Evolutionary conservation across 2,797 vertebrate species (phyloP).

Genomic region (Oryzias dopingdopingensis): DNA sequence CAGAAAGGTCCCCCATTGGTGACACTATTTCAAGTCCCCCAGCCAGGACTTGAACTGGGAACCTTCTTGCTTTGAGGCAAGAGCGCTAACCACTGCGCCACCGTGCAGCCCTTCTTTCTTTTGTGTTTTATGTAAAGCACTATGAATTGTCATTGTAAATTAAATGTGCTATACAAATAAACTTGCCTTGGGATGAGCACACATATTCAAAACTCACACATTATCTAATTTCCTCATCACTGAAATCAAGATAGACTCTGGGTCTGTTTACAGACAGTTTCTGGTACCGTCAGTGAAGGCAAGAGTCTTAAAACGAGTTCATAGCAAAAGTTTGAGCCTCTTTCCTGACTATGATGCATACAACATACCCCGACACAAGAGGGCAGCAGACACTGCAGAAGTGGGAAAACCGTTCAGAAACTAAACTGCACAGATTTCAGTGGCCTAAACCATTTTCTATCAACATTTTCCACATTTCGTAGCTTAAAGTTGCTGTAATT

Average conservation of each 20-base stretch:
- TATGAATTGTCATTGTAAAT: too few relatives aligned
- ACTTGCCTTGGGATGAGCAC: conserved; percentile 36
- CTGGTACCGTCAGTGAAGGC: conserved; percentile 7
- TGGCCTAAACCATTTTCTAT: conserved; percentile 16
- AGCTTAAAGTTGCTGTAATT: conserved; percentile 12
- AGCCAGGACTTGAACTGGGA: too few relatives aligned
- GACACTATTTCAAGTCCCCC: too few relatives aligned
- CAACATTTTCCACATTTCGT: conserved; percentile 7
- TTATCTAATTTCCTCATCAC: conserved; percentile 28
- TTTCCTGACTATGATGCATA: background rate
- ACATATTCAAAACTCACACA: conserved; percentile 9
- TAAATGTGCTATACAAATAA: too few relatives aligned
- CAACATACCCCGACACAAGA: conserved; percentile 43
- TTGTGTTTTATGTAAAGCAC: too few relatives aligned
- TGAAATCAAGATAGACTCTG: conserved; percentile 4
- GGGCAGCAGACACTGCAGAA: conserved; percentile 51
- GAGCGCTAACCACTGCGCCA: too few relatives aligned
- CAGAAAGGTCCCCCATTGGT: too few relatives aligned
- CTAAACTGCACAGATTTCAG: conserved; percentile 8
- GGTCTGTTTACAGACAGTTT: conserved; percentile 3
- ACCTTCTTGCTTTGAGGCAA: too few relatives aligned
- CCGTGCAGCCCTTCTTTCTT: too few relatives aligned
- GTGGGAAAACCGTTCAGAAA: background rate
- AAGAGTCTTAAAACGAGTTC: conserved; percentile 1
- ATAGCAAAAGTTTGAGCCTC: accelerated